Evolutionary conservation across 64 coral and sea anemone genomes (phyloP).

Genomic region (Pocillopora verrucosa): DNA sequence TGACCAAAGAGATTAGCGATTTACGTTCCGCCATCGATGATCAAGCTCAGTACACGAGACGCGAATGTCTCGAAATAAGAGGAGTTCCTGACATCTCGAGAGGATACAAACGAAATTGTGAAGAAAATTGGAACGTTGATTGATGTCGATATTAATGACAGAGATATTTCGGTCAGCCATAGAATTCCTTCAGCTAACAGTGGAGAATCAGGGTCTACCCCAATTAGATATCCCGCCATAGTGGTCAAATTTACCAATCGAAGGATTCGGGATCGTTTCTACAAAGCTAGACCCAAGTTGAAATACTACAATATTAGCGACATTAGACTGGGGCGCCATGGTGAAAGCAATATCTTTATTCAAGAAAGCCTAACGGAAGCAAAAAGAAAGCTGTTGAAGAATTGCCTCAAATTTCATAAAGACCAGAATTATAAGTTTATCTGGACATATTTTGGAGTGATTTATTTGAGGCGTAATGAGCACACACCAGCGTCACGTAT

Average conservation of each 20-base stretch:
- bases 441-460: not conserved
- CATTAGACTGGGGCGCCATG: not conserved
- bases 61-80: too few relatives aligned
- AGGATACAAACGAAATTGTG: too few relatives aligned
- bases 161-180: not conserved
- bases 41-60: conserved; percentile 24
- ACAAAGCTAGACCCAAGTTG: not conserved
- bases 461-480: too few relatives aligned
- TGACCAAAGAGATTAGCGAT: conserved; percentile 23
- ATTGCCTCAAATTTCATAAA: not conserved
- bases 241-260: not conserved
- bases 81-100: too few relatives aligned
- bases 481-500: too few relatives aligned
- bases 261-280: not conserved
- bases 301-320: not conserved
- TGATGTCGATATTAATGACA: not conserved
- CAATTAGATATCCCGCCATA: not conserved
- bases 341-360: conserved; percentile 29
- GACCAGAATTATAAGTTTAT: not conserved
- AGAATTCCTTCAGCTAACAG: conserved; percentile 6
- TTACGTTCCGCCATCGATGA: conserved; percentile 18
- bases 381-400: not conserved
- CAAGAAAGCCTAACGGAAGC: conserved; percentile 16
- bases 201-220: too few relatives aligned
- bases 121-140: not conserved